Conservation (phyloP, 2,888 invertebrate genomes). For the Mesochorus sp. region DNA sequence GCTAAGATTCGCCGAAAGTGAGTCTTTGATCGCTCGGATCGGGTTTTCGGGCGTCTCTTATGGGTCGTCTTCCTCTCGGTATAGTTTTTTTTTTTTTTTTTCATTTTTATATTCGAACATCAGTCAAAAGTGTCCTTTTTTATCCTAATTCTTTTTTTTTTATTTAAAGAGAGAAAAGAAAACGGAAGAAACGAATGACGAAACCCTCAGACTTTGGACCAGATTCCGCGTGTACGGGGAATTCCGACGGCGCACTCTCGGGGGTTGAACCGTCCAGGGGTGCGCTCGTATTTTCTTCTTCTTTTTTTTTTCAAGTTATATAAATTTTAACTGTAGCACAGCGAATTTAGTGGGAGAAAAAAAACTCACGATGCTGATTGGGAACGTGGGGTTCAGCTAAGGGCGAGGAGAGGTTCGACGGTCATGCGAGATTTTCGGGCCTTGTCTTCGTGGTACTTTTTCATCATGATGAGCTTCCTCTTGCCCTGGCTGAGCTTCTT, state of each 20-base stretch:
- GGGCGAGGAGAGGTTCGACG: constrained; percentile 78
- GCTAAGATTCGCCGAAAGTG: constrained; percentile 56
- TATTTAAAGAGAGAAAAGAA: constrained; percentile 35
- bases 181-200: constrained; percentile 24
- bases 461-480: constrained; percentile 77
- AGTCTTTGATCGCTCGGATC: constrained; percentile 59
- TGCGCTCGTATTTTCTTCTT: constrained; percentile 54
- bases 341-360: constrained; percentile 47
- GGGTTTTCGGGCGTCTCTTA: constrained; percentile 33
- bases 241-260: constrained; percentile 71
- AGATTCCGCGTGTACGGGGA: constrained; percentile 72
- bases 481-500: constrained; percentile 80
- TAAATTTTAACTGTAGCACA: too few species aligned
- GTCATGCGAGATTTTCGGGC: constrained; percentile 78
- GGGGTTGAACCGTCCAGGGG: constrained; percentile 64
- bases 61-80: not conserved
- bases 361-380: constrained; percentile 40
- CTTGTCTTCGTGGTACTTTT: constrained; percentile 79
- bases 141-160: too few species aligned
- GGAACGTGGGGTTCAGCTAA: constrained; percentile 74
- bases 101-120: constrained; percentile 38
- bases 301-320: too few species aligned
- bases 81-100: constrained; percentile 17
- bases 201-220: constrained; percentile 76
- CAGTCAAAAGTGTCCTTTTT: constrained; percentile 52